Evolutionary conservation across 2,888 invertebrate genomes (phyloP), one percentile per base, ranked within the genome.

Genomic region (Agriotes lineatus): DNA sequence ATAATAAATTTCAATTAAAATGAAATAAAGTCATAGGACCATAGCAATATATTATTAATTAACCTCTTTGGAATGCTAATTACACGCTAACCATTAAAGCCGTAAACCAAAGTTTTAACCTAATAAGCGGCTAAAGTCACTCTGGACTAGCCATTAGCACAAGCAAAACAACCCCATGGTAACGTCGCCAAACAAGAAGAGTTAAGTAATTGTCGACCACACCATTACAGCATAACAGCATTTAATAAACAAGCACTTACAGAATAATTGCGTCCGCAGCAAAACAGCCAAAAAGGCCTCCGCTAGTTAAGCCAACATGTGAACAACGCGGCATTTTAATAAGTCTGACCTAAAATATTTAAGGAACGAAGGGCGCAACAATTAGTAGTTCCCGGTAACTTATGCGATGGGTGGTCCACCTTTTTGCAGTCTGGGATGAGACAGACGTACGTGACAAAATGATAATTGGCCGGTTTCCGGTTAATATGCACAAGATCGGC

Each of bases 331-430:
- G 39, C 12, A 39, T 39, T 42, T 39, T 57, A 57, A 39, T 18
- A 56, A 39, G 20, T 14, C 35, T 12, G 39, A 12, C 6, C 5
- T 18, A 48, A 60, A 48, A 45, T 65, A 67, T 72, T 72, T 65
- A 61, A 69, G 54, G 59, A 67, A 14, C 58, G 54, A 39, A 57
- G 52, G 58, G 58, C 62, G 61, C 48, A 65, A 70, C 58, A 72
- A 66, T 72, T 60, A 62, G 66, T 70, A 52, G 56, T 72, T 72
- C 70, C 58, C 33, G 69, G 70, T 72, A 72, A 72, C 68, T 70
- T 72, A 72, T 72, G 69, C 45, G 57, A 70, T 72, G 72, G 72
- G 72, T 72, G 72, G 72, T 72, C 72, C 54, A 63, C 67, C 35
- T 44, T 69, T 69, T 60, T 66, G 42, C 33, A 42, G 7, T 66